Percentiles rank a stretch among this genome's conserved stretches.
Evolutionary conservation across 1,140 invertebrate species (phyloP).

Genomic region (Dendrolimus punctatus): DNA sequence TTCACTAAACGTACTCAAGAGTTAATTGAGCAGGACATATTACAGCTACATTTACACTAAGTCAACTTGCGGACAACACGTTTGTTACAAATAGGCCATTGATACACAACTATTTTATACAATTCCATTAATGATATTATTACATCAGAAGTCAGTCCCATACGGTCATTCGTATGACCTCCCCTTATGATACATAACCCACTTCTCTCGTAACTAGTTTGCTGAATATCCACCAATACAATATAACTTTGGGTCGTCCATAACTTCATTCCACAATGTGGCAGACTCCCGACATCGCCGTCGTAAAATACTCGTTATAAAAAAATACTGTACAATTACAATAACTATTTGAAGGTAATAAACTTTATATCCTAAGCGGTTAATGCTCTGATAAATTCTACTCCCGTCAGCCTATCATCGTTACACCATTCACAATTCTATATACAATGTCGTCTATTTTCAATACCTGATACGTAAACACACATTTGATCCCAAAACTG

Average conservation of each 20-base stretch:
- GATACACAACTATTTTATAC: conserved; percentile 62
- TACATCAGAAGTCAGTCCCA: conserved; percentile 65
- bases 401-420: conserved; percentile 41
- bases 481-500: conserved; percentile 70
- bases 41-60: conserved; percentile 61
- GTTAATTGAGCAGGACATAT: conserved; percentile 64
- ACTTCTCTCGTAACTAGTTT: conserved; percentile 49
- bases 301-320: conserved; percentile 68
- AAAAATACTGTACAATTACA: conserved; percentile 69
- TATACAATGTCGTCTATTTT: conserved; percentile 63
- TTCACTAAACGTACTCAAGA: conserved; percentile 54
- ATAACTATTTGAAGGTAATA: conserved; percentile 61
- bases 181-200: conserved; percentile 64
- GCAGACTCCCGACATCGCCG: conserved; percentile 23
- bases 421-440: conserved; percentile 66
- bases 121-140: conserved; percentile 65
- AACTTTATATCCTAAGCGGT: conserved; percentile 48
- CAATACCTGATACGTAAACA: conserved; percentile 66
- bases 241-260: conserved; percentile 56
- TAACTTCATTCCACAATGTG: background rate
- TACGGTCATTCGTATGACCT: conserved; percentile 42
- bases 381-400: conserved; percentile 47
- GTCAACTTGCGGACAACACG: conserved; percentile 56
- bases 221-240: conserved; percentile 53
- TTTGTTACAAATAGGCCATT: conserved; percentile 51